phyloP scores from a whole-genome alignment of 2,113 vertebrate genomes.

The Saccopteryx bilineata region DNA sequence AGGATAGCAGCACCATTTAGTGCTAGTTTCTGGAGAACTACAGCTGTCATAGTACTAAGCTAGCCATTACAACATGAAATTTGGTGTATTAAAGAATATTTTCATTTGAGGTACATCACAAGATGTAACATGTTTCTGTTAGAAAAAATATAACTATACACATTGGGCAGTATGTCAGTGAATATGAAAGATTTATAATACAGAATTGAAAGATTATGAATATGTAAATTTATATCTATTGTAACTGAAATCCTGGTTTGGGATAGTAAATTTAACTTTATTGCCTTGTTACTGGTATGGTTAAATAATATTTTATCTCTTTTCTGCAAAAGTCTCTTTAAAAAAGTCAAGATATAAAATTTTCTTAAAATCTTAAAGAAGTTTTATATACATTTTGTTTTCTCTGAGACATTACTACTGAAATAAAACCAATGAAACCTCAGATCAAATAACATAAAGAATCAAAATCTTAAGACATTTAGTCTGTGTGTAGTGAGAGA shows the following conservation, averaged over 20 bases:
- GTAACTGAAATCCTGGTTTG: slow-evolving; percentile 31
- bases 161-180: neutral
- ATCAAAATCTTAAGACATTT: slow-evolving; percentile 51
- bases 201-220: slow-evolving; percentile 31
- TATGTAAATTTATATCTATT: neutral
- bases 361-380: slow-evolving; percentile 42
- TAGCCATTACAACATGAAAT: slow-evolving; percentile 7
- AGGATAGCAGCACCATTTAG: slow-evolving; percentile 45
- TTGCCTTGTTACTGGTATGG: neutral
- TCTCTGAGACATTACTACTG: slow-evolving; percentile 47
- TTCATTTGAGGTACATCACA: slow-evolving; percentile 20
- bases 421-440: slow-evolving; percentile 56
- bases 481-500: neutral
- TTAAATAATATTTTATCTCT: slow-evolving; percentile 32
- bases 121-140: slow-evolving; percentile 19
- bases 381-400: slow-evolving; percentile 59
- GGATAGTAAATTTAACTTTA: slow-evolving; percentile 47
- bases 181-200: neutral
- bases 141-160: neutral
- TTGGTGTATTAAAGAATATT: slow-evolving; percentile 29
- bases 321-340: slow-evolving; percentile 33
- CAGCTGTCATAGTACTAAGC: slow-evolving; percentile 43
- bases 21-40: slow-evolving; percentile 45
- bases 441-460: slow-evolving; percentile 25
- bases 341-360: slow-evolving; percentile 50